Evolutionary conservation across 2,797 vertebrate species (phyloP), one percentile per base, ranked within the genome.

Genomic region (Leontopithecus rosalia): DNA sequence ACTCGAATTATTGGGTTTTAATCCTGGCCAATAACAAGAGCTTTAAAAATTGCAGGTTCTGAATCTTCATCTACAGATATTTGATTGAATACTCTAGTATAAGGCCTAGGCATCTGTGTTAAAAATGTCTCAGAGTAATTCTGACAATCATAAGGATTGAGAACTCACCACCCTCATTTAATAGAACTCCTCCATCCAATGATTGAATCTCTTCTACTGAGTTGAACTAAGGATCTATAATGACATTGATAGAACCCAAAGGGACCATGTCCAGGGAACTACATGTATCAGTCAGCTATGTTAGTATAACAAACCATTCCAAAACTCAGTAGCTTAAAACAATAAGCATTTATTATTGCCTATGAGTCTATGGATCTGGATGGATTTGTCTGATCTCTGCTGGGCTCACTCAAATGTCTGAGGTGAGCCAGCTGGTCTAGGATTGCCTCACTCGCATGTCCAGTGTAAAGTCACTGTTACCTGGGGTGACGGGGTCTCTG

Each of bases 1-100:
- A 70, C 46, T 48, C 88, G 2, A 46, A 67, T 86, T 70, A 57
- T 0, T 73, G 17, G 6, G 64, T 86, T 92, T 86, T 73, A 72
- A 88, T 88, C 58, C 39, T 88, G 50, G 26, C 36, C 52, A 82
- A 67, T 88, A 72, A 75, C n/a, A 22, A 92, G 82, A 92, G 24
- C n/a, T 88, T 91, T 81, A 67, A 33, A 77, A 90, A 82, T 76
- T 50, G 93, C 2, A 95, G 67, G 87, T 75, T 90, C 41, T 79
- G 75, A 88, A 39, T n/a, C 30, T 28, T 36, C 33, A 57, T 43
- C 26, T 85, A 61, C 2, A 85, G 20, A 81, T 61, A 88, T 28
- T 36, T 88, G 57, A 61, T 9, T 24, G 26, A 93, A 50, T 70
- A 97, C 13, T 90, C 43, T 88, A 82, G n/a, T 15, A 91, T 2